Percentiles rank a stretch among this genome's conserved stretches.
Evolutionary conservation across 2,888 invertebrate species (phyloP).

Genomic region (Pollenia amentaria): DNA sequence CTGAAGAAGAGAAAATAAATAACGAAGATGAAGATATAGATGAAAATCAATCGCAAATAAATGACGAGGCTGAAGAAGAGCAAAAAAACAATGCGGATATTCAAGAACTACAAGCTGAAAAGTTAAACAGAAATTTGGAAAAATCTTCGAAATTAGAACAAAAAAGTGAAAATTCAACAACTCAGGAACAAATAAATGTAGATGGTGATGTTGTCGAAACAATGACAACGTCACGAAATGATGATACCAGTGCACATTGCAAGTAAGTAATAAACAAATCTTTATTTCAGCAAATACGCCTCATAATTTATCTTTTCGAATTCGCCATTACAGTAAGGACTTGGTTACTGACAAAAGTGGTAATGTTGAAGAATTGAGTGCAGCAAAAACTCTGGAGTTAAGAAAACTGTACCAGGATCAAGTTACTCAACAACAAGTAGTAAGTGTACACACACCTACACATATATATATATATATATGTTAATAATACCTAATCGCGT

Average conservation of each 20-base stretch:
- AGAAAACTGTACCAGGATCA: slow-evolving; percentile 82
- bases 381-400: slow-evolving; percentile 80
- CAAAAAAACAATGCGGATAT: slow-evolving; percentile 76
- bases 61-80: slow-evolving; percentile 81
- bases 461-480: too few species aligned
- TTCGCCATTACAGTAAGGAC: slow-evolving; percentile 78
- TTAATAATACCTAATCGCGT: too few species aligned
- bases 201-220: slow-evolving; percentile 92
- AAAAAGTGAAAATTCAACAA: slow-evolving; percentile 85
- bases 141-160: slow-evolving; percentile 83
- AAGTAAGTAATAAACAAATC: slow-evolving; percentile 83
- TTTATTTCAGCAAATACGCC: not conserved
- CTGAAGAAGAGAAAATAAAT: slow-evolving; percentile 86
- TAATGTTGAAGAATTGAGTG: slow-evolving; percentile 79
- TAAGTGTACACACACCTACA: slow-evolving; percentile 69
- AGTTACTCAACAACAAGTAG: slow-evolving; percentile 78
- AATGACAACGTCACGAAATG: slow-evolving; percentile 87
- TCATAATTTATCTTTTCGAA: not conserved
- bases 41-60: slow-evolving; percentile 84
- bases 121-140: slow-evolving; percentile 83
- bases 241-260: slow-evolving; percentile 92
- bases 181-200: slow-evolving; percentile 86
- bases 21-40: slow-evolving; percentile 85
- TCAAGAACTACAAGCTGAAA: slow-evolving; percentile 85
- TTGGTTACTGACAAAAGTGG: slow-evolving; percentile 79